These are phyloP conservation scores for Cacoxenus indagator DNA, from an alignment of 2,888 invertebrate species.

Conservation along the genomic window DNA sequence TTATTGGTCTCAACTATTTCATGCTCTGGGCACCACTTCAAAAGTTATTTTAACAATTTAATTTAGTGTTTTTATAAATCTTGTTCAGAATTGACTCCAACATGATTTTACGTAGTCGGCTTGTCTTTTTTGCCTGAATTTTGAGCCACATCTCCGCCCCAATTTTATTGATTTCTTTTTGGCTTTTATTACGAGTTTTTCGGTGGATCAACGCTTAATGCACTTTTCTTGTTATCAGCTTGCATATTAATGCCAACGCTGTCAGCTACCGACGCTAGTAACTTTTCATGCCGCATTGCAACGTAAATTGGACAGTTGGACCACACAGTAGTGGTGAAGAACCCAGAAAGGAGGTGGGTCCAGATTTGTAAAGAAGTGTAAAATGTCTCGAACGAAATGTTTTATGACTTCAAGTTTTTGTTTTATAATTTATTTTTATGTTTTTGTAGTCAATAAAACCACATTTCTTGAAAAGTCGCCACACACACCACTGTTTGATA, in stretches of 20 bases:
- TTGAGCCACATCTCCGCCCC: not conserved
- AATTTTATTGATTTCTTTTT: not conserved
- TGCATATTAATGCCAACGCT: conserved; percentile 47
- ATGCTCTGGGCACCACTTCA: too few species aligned
- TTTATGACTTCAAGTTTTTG: not conserved
- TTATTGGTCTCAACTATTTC: too few species aligned
- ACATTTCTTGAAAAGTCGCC: too few species aligned
- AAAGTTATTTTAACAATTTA: too few species aligned
- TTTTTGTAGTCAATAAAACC: not conserved
- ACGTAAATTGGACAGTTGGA: not conserved
- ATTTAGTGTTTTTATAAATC: too few species aligned
- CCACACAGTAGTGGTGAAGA: too few species aligned
- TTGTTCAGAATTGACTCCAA: too few species aligned
- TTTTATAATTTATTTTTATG: not conserved
- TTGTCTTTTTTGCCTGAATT: too few species aligned
- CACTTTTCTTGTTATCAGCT: conserved; percentile 54
- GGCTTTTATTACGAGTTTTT: not conserved
- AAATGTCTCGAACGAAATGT: not conserved
- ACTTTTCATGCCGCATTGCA: not conserved
- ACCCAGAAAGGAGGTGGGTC: not conserved
- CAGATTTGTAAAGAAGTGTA: not conserved
- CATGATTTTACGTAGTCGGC: too few species aligned
- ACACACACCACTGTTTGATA: too few species aligned
- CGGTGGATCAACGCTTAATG: conserved; percentile 40
- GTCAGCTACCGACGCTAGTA: conserved; percentile 24